Conservation (phyloP, 2,797 vertebrate genomes). For the Macropodus opercularis region DNA sequence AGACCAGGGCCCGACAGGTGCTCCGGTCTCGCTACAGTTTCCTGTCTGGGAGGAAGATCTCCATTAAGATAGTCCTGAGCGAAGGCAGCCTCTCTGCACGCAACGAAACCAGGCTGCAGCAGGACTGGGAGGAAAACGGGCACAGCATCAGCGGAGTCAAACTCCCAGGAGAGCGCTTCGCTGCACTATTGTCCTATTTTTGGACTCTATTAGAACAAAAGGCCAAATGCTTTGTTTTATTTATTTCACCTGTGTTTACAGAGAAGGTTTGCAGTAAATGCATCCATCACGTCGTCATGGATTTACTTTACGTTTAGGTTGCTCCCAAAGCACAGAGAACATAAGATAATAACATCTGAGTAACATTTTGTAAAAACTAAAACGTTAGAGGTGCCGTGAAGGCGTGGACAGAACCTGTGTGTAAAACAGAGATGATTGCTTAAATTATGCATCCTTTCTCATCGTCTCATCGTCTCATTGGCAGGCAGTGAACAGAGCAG, state of each 20-base stretch:
- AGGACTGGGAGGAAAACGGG: constrained; percentile 27
- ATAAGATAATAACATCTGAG: not conserved
- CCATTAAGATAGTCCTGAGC: constrained; percentile 78
- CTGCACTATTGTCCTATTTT: constrained; percentile 49
- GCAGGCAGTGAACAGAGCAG: too few species aligned
- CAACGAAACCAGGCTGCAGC: constrained; percentile 38
- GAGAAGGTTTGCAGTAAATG: constrained; percentile 1
- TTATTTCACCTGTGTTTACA: constrained; percentile 31
- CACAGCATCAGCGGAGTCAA: constrained; percentile 27
- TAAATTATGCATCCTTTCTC: too few species aligned
- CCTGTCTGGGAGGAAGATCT: constrained; percentile 71
- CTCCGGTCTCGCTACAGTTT: constrained; percentile 48
- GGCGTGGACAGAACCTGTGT: too few species aligned
- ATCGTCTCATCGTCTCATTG: not conserved
- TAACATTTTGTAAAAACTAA: too few species aligned
- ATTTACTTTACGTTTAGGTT: not conserved
- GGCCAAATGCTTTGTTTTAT: constrained; percentile 27
- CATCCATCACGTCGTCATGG: not conserved
- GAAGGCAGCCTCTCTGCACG: constrained; percentile 50
- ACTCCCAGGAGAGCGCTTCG: constrained; percentile 24
- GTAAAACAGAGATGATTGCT: too few species aligned
- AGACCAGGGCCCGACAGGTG: too few species aligned
- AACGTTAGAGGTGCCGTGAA: too few species aligned
- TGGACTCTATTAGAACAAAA: constrained; percentile 49
- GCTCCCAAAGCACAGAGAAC: constrained; percentile 1